Base-by-base conservation (phyloP, 2,113 vertebrate species). In the Marmota monax region DNA sequence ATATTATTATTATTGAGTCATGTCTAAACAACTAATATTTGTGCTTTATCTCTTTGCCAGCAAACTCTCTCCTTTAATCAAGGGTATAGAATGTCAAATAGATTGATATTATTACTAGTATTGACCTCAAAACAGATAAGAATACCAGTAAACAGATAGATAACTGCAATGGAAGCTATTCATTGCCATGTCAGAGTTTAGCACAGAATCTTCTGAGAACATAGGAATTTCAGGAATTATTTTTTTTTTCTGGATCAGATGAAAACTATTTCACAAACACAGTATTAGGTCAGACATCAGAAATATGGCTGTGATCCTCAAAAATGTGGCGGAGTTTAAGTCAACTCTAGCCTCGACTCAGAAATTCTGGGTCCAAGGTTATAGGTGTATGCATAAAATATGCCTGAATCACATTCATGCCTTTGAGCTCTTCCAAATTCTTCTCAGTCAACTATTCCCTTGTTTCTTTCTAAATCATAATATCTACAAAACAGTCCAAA, bases 11-110 rank as follows among this genome's bases (percentile, higher is more conserved):
- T 56, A 92, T 65, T 92, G 67, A 90, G 7, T 7, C 45, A 94
- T 94, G 23, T 76, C 22, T 83, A 78, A 95, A 87, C 9, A 77
- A 61, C 1, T 76, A 70, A 77, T 72, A 92, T 63, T 86, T 96
- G 42, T 73, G 18, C 2, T 76, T 90, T 29, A 83, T 70, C 45
- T 86, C 56, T 79, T 45, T 65, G 14, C 6, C 48, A 84, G 42
- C 18, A 51, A 90, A 74, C 17, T 94, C 29, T n/a, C 34, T n/a
- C 12, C 34, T 92, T 93, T 84, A 88, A 80, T 84, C 17, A 16
- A 42, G 45, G 34, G 0, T 25, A 83, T 10, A 72, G 14, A 82
- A 76, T 83, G 14, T 65, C 79, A 87, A 63, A 72, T 78, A 65
- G 34, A 76, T 23, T 58, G 56, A 20, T 58, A 58, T 58, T 23